A percentile compares a stretch with the other conserved stretches of the same genome.
Conservation (phyloP, 2,113 vertebrate species). For the Oreochromis spilurus region DNA sequence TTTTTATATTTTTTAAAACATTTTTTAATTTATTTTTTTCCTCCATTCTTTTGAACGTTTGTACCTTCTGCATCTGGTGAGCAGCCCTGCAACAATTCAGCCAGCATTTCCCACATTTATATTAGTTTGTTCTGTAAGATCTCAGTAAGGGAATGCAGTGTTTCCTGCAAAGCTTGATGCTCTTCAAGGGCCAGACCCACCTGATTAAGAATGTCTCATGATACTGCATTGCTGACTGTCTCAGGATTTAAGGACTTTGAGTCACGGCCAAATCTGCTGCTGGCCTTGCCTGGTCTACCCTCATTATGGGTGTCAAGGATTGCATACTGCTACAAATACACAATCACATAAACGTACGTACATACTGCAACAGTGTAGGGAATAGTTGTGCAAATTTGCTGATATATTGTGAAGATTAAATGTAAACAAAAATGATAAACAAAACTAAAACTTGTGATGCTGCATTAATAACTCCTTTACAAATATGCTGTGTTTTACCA, state of each 20-base stretch:
- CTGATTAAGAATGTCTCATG: conserved; percentile 48
- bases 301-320: conserved; percentile 38
- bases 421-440: not conserved
- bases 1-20: not conserved
- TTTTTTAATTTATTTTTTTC: not conserved
- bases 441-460: not conserved
- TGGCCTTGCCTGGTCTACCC: conserved; percentile 23
- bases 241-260: conserved; percentile 36
- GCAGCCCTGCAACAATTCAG: conserved; percentile 4
- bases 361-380: not conserved
- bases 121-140: not conserved
- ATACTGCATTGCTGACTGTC: conserved; percentile 37
- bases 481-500: not conserved
- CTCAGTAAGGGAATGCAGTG: not conserved
- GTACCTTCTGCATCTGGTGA: conserved; percentile 22
- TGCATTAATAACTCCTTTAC: not conserved
- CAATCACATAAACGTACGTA: not conserved
- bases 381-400: not conserved
- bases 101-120: not conserved
- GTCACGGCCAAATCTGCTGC: conserved; percentile 36
- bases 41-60: conserved; percentile 1
- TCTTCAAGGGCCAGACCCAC: conserved; percentile 38
- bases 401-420: not conserved
- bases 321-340: conserved; percentile 4
- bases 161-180: not conserved